Conservation (phyloP, 2,888 invertebrate genomes). For the Diloba caeruleocephala region DNA sequence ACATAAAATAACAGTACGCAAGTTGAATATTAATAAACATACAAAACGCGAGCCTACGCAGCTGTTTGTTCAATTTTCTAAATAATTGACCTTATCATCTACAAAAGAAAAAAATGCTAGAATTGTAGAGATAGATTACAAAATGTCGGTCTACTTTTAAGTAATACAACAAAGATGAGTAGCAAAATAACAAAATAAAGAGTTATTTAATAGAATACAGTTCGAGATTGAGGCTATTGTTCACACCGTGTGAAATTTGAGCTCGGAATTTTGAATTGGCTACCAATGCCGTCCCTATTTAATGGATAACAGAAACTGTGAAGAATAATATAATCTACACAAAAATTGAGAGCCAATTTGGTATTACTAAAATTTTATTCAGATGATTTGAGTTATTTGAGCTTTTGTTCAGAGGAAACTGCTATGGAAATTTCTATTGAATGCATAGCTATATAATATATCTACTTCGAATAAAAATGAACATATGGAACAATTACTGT, state of each 20-base stretch:
- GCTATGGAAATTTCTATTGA: slow-evolving; percentile 10
- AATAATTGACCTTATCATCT: slow-evolving; percentile 23
- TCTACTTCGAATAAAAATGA: slow-evolving; percentile 16
- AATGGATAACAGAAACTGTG: slow-evolving; percentile 55
- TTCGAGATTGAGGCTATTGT: slow-evolving; percentile 67
- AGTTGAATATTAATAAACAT: slow-evolving; percentile 13
- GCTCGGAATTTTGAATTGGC: slow-evolving; percentile 59
- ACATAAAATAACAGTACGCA: slow-evolving; percentile 10
- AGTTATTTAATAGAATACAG: slow-evolving; percentile 61
- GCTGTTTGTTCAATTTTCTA: slow-evolving; percentile 19
- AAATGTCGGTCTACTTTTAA: slow-evolving; percentile 27
- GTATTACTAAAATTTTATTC: slow-evolving; percentile 19
- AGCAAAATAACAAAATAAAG: slow-evolving; percentile 43
- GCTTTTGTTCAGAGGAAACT: neutral
- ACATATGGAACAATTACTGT: slow-evolving; percentile 25
- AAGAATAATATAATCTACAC: slow-evolving; percentile 51
- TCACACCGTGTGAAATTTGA: slow-evolving; percentile 69
- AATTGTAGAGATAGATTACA: slow-evolving; percentile 20
- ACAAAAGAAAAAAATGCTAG: slow-evolving; percentile 2
- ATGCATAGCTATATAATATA: too few species aligned
- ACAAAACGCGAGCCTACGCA: slow-evolving; percentile 7
- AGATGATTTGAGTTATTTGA: too few species aligned
- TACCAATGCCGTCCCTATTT: slow-evolving; percentile 54
- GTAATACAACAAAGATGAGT: slow-evolving; percentile 37
- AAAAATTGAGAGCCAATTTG: slow-evolving; percentile 27